Evolutionary conservation across 2,888 invertebrate genomes (phyloP).

Genomic region (Philonicus albiceps): DNA sequence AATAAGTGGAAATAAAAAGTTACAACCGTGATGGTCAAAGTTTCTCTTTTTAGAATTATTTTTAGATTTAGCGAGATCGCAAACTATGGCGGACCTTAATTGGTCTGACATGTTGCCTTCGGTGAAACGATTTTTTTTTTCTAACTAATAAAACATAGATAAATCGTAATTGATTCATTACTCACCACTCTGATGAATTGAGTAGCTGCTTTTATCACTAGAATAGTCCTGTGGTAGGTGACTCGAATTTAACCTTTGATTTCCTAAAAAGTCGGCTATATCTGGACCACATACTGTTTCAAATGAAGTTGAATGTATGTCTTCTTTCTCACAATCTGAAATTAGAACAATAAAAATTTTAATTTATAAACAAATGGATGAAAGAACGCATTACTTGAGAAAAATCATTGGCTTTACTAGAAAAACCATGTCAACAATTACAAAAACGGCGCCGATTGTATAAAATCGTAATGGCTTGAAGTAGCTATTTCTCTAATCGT

Average conservation of each 20-base stretch:
- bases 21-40: neutral
- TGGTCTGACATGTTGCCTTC: neutral
- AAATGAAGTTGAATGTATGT: conserved; percentile 44
- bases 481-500: no score
- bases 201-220: conserved; percentile 49
- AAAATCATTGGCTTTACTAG: no score
- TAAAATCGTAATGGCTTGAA: no score
- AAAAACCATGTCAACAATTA: no score
- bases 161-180: neutral
- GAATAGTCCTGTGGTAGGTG: conserved; percentile 49
- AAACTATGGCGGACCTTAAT: neutral
- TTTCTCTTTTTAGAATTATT: conserved; percentile 14
- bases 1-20: neutral
- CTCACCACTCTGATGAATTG: conserved; percentile 49
- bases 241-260: conserved; percentile 48
- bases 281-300: conserved; percentile 45
- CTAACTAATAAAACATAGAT: neutral
- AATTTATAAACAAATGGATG: no score
- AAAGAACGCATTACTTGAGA: no score
- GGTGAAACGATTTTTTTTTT: neutral
- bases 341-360: neutral
- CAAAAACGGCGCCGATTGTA: no score
- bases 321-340: conserved; percentile 49
- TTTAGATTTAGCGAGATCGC: neutral
- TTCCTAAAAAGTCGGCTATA: conserved; percentile 48